Base-by-base conservation (phyloP, 1,140 invertebrate species). In the Platorchestia sp. region DNA sequence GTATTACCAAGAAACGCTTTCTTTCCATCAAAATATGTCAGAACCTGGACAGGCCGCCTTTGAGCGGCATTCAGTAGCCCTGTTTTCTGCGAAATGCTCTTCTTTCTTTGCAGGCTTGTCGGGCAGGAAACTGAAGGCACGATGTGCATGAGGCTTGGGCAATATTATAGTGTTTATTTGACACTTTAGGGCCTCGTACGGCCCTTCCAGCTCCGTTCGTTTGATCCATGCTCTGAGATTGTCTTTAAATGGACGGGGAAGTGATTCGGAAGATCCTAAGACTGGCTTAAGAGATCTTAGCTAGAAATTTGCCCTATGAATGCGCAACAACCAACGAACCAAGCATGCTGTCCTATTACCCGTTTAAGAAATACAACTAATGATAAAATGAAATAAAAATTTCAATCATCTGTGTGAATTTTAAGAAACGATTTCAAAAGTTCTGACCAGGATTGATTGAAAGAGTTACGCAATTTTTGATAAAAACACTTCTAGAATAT, bases 101-200 rank as follows among this genome's bases (percentile, higher is more conserved):
- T 75, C 27, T 36, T 75, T 75, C 10, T 75, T 75, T 75, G 59
- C 3, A 75, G 59, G 1, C 59, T 36, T 3, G 59, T 22, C 59
- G 27, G 59, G 59, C 59, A 75, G 59, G 1, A 27, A 75, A 36
- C 59, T 75, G 59, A 75, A 75, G 59, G 59, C 59, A 75, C 59
- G 27, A 75, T 75, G 59, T 75, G 27, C 59, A 75, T 75, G 59
- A 75, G 59, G 59, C 59, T 27, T 75, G 36, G 59, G 59, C 59
- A 22, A 75, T 75, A 75, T 75, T 75, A 44, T 90, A 90, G 87
- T 90, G 87, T 90, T 90, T 90, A 90, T 90, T 90, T 43, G 87
- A 90, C 87, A 36, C 41, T 90, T 16, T 43, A 90, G 87, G 44
- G 41, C 41, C 87, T 90, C 44, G 10, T 41, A 42, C 7, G 87